Evolutionary conservation across 2,113 vertebrate species (phyloP).

Genomic region (Pluvianellus socialis): DNA sequence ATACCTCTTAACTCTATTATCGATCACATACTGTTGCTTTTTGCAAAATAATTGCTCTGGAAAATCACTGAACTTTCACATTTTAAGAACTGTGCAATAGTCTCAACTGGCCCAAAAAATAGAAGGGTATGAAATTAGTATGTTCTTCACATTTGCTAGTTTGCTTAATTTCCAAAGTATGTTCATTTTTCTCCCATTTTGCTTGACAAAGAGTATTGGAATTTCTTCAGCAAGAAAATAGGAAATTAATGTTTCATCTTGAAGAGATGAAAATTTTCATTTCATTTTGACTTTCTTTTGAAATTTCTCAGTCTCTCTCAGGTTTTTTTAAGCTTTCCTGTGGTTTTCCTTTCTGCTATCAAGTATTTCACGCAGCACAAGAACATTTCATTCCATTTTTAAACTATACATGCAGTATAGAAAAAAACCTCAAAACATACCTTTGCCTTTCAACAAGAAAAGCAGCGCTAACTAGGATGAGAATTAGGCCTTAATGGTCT

Average conservation of each 20-base stretch:
- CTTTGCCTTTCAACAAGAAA: background rate
- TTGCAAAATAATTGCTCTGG: background rate
- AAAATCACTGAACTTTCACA: background rate
- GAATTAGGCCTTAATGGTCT: background rate
- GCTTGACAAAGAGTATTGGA: background rate
- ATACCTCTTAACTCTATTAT: background rate
- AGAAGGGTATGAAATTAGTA: background rate
- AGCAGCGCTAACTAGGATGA: background rate
- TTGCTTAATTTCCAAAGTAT: background rate
- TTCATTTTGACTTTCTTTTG: background rate
- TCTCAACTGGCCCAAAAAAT: background rate
- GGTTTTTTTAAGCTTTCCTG: background rate
- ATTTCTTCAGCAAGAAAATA: background rate
- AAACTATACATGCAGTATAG: background rate
- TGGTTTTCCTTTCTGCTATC: background rate
- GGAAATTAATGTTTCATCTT: background rate
- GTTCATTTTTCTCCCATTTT: background rate
- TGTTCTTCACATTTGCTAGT: background rate
- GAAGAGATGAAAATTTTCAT: background rate
- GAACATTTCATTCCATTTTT: background rate
- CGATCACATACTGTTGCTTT: background rate
- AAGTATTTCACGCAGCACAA: background rate
- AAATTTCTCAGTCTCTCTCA: background rate
- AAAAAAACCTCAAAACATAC: background rate
- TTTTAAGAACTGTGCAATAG: background rate